Evolutionary conservation across 2,888 invertebrate species (phyloP), one percentile per base, ranked within the genome.

Genomic region (Hirudinaria manillensis): DNA sequence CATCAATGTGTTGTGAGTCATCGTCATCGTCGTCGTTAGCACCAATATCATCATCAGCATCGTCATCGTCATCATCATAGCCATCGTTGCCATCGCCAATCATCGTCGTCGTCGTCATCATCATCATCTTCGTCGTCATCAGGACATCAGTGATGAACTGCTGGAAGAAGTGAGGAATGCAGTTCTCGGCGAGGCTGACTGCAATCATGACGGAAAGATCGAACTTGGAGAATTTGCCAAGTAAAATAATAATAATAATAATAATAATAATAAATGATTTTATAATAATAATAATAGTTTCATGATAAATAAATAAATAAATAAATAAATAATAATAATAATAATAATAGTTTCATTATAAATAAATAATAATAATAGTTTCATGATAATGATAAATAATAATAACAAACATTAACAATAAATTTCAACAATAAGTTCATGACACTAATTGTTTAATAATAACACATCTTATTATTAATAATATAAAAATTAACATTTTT

Each of bases 221-320:
- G 76, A 76, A 36, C 24, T 76, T 32, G 74, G 75, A 56, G 76
- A 76, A 55, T 76, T 76, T 70, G 74, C 76, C 32, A 76, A 66
- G 76, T 76, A 6, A 6, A 38, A 6, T 38, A 38, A 6, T 38
- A 38, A 6, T 38, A 38, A 6, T 38, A 38, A 6, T 38, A 38
- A 6, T 38, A 38, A 6, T 38, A 38, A 3, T 38, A 38, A 6
- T 45, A 4, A 6, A 16, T 6, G 1, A 16, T 6, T 4, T 45
- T 6, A 6, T 45, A 4, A 1, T 45, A 45, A 16, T 45, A 45
- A 16, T 45, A 45, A 16, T 45, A 45, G 10, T 45, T 16, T 45
- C 16, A 45, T 45, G 10, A 45, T 45, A 1, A 38, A 6, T 38
- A 38, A n/a, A n/a, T n/a, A n/a, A n/a, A n/a, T n/a, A n/a, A n/a